Evolutionary conservation across 2,113 vertebrate genomes (phyloP).

Genomic region (Alethe diademata): DNA sequence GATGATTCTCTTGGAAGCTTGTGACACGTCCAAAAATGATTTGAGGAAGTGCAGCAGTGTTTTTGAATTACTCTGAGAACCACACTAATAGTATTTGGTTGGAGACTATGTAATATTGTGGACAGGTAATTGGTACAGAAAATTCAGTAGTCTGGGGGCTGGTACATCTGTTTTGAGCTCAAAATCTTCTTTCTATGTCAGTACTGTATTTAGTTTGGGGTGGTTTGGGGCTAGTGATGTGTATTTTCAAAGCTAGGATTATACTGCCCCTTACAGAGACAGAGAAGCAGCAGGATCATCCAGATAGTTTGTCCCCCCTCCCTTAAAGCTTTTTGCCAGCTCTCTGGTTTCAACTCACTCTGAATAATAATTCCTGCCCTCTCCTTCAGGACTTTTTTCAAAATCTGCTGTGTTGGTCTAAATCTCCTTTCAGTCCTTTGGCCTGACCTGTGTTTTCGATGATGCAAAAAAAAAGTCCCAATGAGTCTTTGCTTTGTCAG

Average conservation of each 20-base stretch:
- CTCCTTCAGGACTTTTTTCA: not conserved
- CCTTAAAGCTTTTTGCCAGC: not conserved
- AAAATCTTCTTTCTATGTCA: not conserved
- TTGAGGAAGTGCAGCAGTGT: conserved; percentile 4
- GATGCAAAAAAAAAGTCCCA: not conserved
- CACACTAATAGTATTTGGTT: conserved; percentile 7
- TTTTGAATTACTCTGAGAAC: conserved; percentile 1
- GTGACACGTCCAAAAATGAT: not conserved
- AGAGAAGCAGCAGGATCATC: not conserved
- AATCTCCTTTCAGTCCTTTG: not conserved
- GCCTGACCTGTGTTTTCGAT: not conserved
- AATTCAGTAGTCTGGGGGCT: not conserved
- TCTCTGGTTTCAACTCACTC: not conserved
- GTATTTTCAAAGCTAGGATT: not conserved
- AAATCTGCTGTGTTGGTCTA: not conserved
- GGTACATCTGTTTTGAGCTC: not conserved
- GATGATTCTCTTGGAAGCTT: not conserved
- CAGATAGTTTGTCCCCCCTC: accelerated
- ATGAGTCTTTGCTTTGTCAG: not conserved
- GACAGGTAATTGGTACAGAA: not conserved
- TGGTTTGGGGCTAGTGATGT: not conserved
- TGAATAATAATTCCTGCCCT: not conserved
- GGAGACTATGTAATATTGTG: not conserved
- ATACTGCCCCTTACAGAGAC: not conserved
- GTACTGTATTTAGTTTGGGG: not conserved